Evolutionary conservation across 2,888 invertebrate species (phyloP).

Genomic region (Hirudinaria manillensis): DNA sequence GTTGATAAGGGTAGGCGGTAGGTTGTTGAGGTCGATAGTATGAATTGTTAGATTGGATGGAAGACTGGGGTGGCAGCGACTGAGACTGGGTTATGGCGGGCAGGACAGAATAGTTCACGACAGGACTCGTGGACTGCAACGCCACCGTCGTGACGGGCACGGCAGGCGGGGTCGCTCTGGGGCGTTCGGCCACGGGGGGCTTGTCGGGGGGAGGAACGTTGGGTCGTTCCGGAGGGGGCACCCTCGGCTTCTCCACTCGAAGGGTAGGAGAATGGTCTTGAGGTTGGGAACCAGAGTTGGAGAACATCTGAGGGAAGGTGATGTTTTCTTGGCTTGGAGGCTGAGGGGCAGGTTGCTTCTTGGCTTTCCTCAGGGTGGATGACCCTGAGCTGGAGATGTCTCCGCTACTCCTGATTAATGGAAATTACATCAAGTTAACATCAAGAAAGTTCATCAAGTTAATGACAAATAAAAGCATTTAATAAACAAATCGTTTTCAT

Average conservation of each 20-base stretch:
- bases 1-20: constrained; percentile 50
- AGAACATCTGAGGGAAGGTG: constrained; percentile 7
- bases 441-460: neutral
- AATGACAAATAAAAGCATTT: neutral
- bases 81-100: constrained; percentile 3
- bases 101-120: neutral
- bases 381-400: neutral
- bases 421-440: neutral
- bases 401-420: neutral
- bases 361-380: constrained; percentile 7
- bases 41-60: neutral
- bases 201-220: constrained; percentile 13
- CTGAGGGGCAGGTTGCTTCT: constrained; percentile 18
- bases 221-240: constrained; percentile 15
- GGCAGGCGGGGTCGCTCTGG: constrained; percentile 1
- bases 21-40: constrained; percentile 18
- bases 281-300: neutral
- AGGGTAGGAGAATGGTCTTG: constrained; percentile 5
- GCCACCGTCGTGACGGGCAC: neutral
- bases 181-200: neutral
- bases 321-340: constrained; percentile 9
- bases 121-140: neutral
- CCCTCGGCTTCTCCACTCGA: constrained; percentile 10
- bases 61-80: neutral
- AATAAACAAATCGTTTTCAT: too few relatives aligned